Base-by-base conservation (phyloP, 2,113 vertebrate genomes). In the Ptychochromis oligacanthus region DNA sequence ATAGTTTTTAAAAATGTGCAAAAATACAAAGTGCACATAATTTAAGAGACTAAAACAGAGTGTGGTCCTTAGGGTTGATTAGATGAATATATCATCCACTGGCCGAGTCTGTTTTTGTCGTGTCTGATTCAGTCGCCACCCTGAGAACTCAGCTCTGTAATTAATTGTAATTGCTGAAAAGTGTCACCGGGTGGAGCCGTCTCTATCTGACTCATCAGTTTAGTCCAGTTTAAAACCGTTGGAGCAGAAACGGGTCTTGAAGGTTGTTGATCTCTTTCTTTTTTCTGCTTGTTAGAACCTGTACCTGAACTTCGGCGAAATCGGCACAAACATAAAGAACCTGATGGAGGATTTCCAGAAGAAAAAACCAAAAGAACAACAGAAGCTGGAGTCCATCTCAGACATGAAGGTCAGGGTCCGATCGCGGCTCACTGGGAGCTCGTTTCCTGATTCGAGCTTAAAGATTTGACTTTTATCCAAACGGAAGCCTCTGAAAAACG, bases 321-420 rank as follows among this genome's bases (percentile, higher is more conserved):
- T 99, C 2, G 98, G 98, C 85, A 98, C 96, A 74, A 99, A 99
- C 93, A 99, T 99, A 83, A 99, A 98, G 93, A 99, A 98, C 88
- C 95, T 99, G 52, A 99, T 99, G 98, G 98, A 99, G 80, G 98
- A 99, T 82, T 99, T 99, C 85, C 98, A 99, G 95, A 97, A 96
- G 95, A 98, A 96, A 91, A 98, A 96, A 56, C 98, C 98, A 0
- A 99, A 99, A 90, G 98, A 93, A 43, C 97, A 99, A 75, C 97
- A 99, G 95, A 99, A 97, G 84, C 94, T 99, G 83, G 98, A 99
- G 84, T 99, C 98, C 77, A 99, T 99, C 24, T 83, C 96, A 0
- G 98, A 99, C 83, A 99, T 99, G 98, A 99, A 99, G 97, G 98
- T 93, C 34, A 26, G 84, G 2, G 20, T 64, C 20, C 20, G 40